Percentiles rank a stretch among this genome's conserved stretches.
phyloP scores from a whole-genome alignment of 2,113 vertebrate species.

The Pholis gunnellus region DNA sequence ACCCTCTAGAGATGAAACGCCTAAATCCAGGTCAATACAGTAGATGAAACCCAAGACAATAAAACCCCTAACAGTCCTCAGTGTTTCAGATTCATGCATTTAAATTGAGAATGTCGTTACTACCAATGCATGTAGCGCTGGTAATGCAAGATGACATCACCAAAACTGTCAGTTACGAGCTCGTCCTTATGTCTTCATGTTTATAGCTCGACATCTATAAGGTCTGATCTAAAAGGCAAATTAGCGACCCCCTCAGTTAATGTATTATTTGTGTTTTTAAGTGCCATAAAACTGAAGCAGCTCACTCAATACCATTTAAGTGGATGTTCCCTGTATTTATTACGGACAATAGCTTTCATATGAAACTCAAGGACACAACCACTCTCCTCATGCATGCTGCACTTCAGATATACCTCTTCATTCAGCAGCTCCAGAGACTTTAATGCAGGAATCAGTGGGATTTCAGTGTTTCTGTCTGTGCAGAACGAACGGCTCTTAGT shows the following conservation, averaged over 20 bases:
- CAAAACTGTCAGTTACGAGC: background rate
- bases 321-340: slow-evolving; percentile 20
- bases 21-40: slow-evolving; percentile 22
- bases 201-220: background rate
- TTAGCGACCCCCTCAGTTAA: background rate
- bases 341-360: background rate
- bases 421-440: slow-evolving; percentile 26
- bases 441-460: background rate
- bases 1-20: slow-evolving; percentile 12
- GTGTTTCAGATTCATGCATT: background rate
- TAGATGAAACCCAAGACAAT: background rate
- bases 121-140: background rate
- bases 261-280: background rate
- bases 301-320: background rate
- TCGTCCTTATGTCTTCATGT: background rate
- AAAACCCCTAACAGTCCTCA: background rate
- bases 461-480: background rate
- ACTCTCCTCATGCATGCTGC: background rate
- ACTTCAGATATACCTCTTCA: slow-evolving; percentile 12
- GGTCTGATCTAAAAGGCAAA: background rate
- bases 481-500: slow-evolving; percentile 19
- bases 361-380: slow-evolving; percentile 4
- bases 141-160: background rate
- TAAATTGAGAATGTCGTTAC: background rate
- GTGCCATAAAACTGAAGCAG: background rate